Conservation (phyloP, 2,888 invertebrate genomes). For the Aproaerema taeniolella region DNA sequence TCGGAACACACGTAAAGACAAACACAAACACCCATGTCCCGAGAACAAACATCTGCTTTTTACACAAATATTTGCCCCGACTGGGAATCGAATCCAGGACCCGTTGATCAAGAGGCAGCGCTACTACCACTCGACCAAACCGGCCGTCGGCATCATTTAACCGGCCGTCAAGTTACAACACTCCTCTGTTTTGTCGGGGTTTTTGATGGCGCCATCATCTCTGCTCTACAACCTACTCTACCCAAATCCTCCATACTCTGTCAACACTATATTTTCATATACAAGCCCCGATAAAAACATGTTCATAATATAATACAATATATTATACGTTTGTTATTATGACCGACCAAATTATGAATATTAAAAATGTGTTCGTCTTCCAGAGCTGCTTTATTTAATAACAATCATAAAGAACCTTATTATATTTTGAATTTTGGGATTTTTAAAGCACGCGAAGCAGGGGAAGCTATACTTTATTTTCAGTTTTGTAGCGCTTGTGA, state of each 20-base stretch:
- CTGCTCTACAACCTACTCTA: conserved; percentile 27
- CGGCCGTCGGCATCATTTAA: too few relatives aligned
- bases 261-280: conserved; percentile 32
- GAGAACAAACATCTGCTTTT: too few relatives aligned
- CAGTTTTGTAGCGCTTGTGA: too few relatives aligned
- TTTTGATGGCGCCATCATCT: too few relatives aligned
- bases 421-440: conserved; percentile 6
- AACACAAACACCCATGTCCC: too few relatives aligned
- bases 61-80: too few relatives aligned
- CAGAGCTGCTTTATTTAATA: conserved; percentile 55
- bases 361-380: conserved; percentile 1
- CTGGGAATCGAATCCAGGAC: too few relatives aligned
- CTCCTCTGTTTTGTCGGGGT: too few relatives aligned
- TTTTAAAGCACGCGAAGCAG: background rate
- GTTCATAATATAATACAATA: conserved; percentile 16
- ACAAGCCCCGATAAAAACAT: conserved; percentile 21
- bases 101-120: too few relatives aligned
- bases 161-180: too few relatives aligned
- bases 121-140: too few relatives aligned
- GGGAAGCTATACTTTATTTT: background rate
- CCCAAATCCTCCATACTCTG: conserved; percentile 29
- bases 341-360: conserved; percentile 7
- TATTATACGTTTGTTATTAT: conserved; percentile 7
- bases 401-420: conserved; percentile 32
- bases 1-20: too few relatives aligned